Evolutionary conservation across 1,140 invertebrate genomes (phyloP), one percentile per base, ranked within the genome.

Genomic region (Muscidifurax raptorellus): DNA sequence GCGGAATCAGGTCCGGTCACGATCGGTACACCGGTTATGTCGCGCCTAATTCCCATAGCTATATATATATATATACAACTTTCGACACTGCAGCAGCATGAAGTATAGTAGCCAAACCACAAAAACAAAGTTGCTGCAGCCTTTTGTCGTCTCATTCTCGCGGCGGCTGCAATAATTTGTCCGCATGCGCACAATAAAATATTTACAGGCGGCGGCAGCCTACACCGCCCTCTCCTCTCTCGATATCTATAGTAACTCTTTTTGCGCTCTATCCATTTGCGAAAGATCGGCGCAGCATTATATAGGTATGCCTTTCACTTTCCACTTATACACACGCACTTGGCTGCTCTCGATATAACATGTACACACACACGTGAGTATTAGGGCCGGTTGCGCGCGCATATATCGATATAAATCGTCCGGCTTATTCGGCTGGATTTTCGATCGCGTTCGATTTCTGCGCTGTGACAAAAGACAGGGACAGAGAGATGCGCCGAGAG

Each of bases 121-220:
- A 64, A 82, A 82, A 72, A 82, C 52, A 82, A 40, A 74, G 69
- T 40, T 12, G 80, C 77, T 18, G 22, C 28, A 36, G 52, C 28
- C 82, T 84, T 36, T 85, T 84, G 25, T 69, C 77, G 86, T 75
- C 84, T 85, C 82, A 72, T 79, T 74, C 47, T 40, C 36, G 69
- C 72, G 82, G 3, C 13, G 13, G 40, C 59, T 32, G n/a, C 77
- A 28, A 82, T 82, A 76, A 82, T 82, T 82, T 82, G 81, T 67
- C 72, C 59, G n/a, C n/a, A n/a, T n/a, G 52, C 18, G 15, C 25
- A 27, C 69, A 47, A 82, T 82, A 82, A 44, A 82, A 82, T 76
- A 67, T 76, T 82, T 82, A 82, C 30, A 71, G 44, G 18, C 0
- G 27, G 59, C n/a, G n/a, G n/a, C n/a, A n/a, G n/a, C n/a, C n/a